Evolutionary conservation across 2,797 vertebrate species (phyloP), one percentile per base, ranked within the genome.

Genomic region (Schizothorax lantsangensis): DNA sequence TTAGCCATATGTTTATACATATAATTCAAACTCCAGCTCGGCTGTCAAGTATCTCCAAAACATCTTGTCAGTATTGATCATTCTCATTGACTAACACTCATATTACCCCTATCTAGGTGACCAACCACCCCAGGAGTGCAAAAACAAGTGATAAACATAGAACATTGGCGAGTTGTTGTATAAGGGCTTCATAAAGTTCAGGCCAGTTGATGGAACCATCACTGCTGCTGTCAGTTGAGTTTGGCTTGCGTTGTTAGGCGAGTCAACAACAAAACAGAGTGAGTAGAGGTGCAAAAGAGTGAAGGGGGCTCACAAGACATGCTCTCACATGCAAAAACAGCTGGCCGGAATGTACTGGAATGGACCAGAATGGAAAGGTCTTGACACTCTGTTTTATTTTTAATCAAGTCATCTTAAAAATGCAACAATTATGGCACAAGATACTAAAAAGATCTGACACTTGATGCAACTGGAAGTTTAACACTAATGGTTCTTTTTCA

Each of bases 11-110:
- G 84, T 85, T 85, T 85, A 85, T 57, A 72, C 26, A 15, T 79
- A 62, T 45, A 79, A 45, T 59, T 85, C 49, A 79, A 72, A 33
- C 74, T 83, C 69, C 69, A 2, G 68, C 81, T 57, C 49, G 36
- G 11, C 75, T 79, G 84, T 38, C 62, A 57, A 43, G 64, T 33
- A 69, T 79, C 47, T 79, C 64, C 75, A 79, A 85, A 85, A 79
- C 84, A 79, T 79, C 75, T 85, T 79, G 84, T 47, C 84, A 71
- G 38, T 71, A 79, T 79, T 85, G 84, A 79, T 59, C 84, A 45
- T 79, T 66, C 83, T 79, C 74, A 79, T 8, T 59, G 84, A 85
- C 66, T 79, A 33, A 78, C 75, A 79, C 33, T 15, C 12, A 59
- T n/a, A 57, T 59, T 66, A 57, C 62, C 75, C 26, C 43, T 47